phyloP scores from a whole-genome alignment of 2,888 invertebrate species.

The Lasiommata megera region DNA sequence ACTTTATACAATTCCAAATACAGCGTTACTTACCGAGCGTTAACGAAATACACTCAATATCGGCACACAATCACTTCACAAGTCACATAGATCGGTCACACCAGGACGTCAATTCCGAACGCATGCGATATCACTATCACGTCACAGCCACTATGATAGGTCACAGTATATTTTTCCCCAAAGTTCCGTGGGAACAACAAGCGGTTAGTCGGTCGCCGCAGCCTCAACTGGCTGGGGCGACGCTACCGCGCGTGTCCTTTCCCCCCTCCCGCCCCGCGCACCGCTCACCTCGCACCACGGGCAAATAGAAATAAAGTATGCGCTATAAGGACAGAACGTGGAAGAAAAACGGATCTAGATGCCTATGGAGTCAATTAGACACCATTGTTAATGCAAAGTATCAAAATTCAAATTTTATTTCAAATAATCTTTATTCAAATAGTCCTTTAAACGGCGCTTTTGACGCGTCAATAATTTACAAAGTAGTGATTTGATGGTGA shows the following conservation, averaged over 20 bases:
- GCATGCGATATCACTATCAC: conserved; percentile 56
- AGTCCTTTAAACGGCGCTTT: too few species aligned
- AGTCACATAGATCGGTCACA: conserved; percentile 59
- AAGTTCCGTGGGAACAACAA: conserved; percentile 42
- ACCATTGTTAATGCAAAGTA: not conserved
- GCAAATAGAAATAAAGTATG: conserved; percentile 80
- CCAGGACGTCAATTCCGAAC: conserved; percentile 44
- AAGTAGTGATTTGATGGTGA: too few species aligned
- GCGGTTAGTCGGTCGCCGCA: conserved; percentile 57
- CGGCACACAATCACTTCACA: conserved; percentile 47
- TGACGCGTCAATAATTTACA: too few species aligned
- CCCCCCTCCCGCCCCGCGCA: conserved; percentile 52
- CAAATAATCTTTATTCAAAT: too few species aligned
- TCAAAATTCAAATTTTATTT: too few species aligned
- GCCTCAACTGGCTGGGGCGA: conserved; percentile 77
- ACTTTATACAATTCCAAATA: not conserved
- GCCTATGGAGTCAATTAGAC: conserved; percentile 20
- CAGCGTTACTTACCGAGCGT: conserved; percentile 54
- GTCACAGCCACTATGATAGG: conserved; percentile 66
- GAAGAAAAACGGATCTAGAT: conserved; percentile 55
- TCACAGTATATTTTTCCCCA: conserved; percentile 48
- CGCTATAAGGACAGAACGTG: conserved; percentile 70
- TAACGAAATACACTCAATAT: conserved; percentile 30
- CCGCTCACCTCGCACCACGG: conserved; percentile 69
- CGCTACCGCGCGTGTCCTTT: conserved; percentile 74